Percentiles rank a stretch among this genome's conserved stretches.
These are phyloP conservation scores for Nomada goodeniana DNA, from an alignment of 2,888 invertebrate genomes.

Conservation along the genomic window DNA sequence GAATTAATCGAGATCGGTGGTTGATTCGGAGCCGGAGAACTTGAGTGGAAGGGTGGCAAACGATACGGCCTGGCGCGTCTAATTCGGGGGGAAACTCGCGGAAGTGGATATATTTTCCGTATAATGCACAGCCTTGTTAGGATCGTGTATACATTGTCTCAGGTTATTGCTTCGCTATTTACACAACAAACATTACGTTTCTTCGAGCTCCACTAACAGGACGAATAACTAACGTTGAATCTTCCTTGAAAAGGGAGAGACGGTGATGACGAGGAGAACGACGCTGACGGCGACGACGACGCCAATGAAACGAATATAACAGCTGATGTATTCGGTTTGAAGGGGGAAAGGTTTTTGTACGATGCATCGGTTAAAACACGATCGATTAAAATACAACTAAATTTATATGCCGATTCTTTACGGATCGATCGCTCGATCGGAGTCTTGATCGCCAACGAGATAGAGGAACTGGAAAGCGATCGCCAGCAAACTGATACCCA, in stretches of 20 bases:
- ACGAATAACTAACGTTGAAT: neutral
- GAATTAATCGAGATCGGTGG: too few species aligned
- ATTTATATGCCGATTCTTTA: constrained; percentile 32
- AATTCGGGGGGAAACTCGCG: neutral
- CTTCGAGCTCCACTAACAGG: neutral
- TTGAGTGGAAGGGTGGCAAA: neutral
- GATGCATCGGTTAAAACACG: neutral
- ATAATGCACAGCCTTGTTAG: constrained; percentile 62
- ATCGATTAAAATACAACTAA: neutral
- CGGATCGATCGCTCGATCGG: constrained; percentile 77
- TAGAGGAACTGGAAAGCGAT: constrained; percentile 88
- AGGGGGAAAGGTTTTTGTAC: neutral
- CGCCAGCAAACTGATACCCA: constrained; percentile 89
- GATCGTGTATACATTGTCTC: neutral
- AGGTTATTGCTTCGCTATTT: constrained; percentile 6
- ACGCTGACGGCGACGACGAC: neutral
- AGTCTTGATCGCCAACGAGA: constrained; percentile 86
- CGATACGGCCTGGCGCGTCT: neutral
- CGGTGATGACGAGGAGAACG: too few species aligned
- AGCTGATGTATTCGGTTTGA: neutral
- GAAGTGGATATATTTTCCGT: constrained; percentile 56
- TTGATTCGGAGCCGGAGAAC: neutral
- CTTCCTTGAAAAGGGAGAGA: neutral
- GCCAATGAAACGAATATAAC: neutral
- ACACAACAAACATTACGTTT: neutral